Evolutionary conservation across 2,797 vertebrate species (phyloP).

Genomic region (Limnodromus scolopaceus): DNA sequence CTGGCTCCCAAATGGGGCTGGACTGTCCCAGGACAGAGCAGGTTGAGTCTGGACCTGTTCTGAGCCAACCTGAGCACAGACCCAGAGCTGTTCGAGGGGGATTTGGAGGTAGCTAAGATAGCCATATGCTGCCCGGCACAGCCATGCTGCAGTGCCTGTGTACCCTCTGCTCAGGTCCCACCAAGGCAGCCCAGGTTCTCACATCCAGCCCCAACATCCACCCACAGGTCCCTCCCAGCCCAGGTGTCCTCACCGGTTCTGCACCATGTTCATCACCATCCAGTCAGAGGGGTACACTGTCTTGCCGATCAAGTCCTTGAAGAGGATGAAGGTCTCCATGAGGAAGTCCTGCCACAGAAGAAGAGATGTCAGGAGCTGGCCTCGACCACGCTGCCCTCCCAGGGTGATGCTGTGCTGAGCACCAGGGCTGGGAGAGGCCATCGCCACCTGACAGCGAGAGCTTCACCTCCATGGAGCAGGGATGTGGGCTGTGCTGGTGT

Average conservation of each 20-base stretch:
- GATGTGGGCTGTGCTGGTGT: fast-evolving
- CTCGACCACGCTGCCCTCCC: fast-evolving
- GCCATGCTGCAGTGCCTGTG: fast-evolving
- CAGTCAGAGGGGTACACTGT: conserved; percentile 56
- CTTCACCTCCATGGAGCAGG: background rate
- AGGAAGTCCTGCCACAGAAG: conserved; percentile 53
- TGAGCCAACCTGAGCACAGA: background rate
- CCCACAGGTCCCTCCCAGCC: background rate
- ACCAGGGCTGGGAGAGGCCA: fast-evolving
- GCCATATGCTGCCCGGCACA: background rate
- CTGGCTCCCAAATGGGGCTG: fast-evolving
- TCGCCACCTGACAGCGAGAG: fast-evolving
- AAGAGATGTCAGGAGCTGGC: background rate
- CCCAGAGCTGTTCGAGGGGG: background rate
- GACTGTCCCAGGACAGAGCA: background rate
- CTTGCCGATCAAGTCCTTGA: conserved; percentile 72
- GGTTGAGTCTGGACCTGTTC: background rate
- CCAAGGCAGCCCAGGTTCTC: background rate
- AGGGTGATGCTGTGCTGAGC: background rate
- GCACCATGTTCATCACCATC: conserved; percentile 74
- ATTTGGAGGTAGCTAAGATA: background rate
- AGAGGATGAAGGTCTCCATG: conserved; percentile 74
- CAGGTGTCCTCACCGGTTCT: conserved; percentile 57
- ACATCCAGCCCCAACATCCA: fast-evolving
- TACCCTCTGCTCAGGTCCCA: background rate